These are phyloP conservation scores for Trypoxylus dichotomus DNA, from an alignment of 1,140 invertebrate species.

Conservation along the genomic window DNA sequence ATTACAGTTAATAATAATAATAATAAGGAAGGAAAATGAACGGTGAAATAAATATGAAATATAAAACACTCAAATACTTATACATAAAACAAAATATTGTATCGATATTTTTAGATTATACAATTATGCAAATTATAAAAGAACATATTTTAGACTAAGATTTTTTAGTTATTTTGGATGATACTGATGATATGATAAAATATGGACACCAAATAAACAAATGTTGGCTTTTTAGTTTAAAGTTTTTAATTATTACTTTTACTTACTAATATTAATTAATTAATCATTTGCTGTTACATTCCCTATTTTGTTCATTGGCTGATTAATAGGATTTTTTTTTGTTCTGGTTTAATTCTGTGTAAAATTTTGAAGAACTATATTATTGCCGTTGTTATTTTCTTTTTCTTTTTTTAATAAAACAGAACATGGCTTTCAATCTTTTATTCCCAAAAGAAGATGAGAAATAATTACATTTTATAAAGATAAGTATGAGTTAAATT, in stretches of 20 bases:
- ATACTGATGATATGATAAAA: not conserved
- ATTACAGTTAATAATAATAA: not conserved
- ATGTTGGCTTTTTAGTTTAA: conserved; percentile 7
- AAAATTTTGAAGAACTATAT: not conserved
- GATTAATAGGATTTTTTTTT: not conserved
- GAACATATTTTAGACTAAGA: conserved; percentile 6
- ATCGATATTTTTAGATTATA: conserved; percentile 22
- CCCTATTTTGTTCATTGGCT: not conserved
- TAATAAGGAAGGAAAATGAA: not conserved
- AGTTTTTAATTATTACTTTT: not conserved
- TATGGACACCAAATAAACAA: conserved; percentile 7
- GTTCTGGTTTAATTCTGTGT: not conserved
- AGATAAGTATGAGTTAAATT: too few relatives aligned
- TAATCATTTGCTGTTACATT: not conserved
- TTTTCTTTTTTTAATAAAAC: too few relatives aligned
- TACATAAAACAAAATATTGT: not conserved
- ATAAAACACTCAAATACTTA: not conserved
- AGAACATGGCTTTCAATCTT: too few relatives aligned
- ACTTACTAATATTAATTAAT: not conserved
- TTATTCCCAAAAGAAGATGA: too few relatives aligned
- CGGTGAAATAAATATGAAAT: not conserved
- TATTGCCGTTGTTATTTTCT: too few relatives aligned
- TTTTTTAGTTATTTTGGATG: not conserved
- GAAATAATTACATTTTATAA: too few relatives aligned
- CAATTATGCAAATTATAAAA: conserved; percentile 19